Percentiles rank a stretch among this genome's conserved stretches.
These are phyloP conservation scores for Formica exsecta DNA, from an alignment of 1,140 invertebrate species.

Conservation along the genomic window DNA sequence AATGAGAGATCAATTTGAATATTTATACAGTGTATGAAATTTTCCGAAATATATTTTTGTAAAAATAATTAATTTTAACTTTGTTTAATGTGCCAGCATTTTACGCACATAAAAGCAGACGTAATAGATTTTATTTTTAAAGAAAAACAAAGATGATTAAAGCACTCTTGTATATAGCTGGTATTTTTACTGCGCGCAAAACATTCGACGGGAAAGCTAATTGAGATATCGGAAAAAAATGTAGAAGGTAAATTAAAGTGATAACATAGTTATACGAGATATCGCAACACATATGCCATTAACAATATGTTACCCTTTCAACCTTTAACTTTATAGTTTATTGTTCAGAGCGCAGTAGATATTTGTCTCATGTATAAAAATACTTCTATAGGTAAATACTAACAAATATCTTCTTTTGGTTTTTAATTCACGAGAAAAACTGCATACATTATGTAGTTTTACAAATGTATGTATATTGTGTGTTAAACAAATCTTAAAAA, in stretches of 20 bases:
- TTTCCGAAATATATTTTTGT: not conserved
- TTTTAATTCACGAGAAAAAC: conserved; percentile 3
- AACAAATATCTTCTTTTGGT: not conserved
- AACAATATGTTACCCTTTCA: conserved; percentile 8
- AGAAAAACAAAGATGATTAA: not conserved
- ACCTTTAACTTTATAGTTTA: conserved; percentile 18
- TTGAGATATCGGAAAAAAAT: conserved; percentile 28
- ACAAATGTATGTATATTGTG: not conserved
- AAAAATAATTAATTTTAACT: not conserved
- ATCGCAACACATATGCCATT: not conserved
- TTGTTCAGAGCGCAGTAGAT: not conserved
- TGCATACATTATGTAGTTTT: not conserved
- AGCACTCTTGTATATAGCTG: not conserved
- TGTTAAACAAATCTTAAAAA: not conserved
- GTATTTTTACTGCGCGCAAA: not conserved
- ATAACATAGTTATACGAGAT: not conserved
- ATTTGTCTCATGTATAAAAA: no score
- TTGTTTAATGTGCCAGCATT: not conserved
- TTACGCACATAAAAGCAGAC: not conserved
- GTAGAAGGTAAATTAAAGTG: conserved; percentile 9
- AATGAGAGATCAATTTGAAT: not conserved
- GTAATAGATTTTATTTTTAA: conserved; percentile 16
- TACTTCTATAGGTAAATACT: not conserved
- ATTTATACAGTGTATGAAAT: not conserved
- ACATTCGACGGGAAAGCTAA: not conserved